phyloP scores from a whole-genome alignment of 2,113 vertebrate species.

The Notothenia rossii region DNA sequence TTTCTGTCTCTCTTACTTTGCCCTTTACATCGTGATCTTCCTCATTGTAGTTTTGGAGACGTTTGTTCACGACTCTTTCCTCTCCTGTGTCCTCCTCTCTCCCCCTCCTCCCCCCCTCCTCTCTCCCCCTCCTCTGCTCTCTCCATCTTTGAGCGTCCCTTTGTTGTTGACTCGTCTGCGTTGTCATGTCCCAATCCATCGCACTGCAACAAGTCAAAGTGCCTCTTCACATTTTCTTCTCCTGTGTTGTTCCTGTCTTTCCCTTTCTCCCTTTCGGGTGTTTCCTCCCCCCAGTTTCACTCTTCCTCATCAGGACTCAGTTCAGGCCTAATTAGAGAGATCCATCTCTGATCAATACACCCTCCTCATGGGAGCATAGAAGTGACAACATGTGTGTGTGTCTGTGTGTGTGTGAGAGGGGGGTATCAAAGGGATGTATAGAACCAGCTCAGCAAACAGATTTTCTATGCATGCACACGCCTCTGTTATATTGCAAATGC shows the following conservation, averaged over 20 bases:
- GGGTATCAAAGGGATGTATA: constrained; percentile 30
- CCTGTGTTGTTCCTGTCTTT: constrained; percentile 12
- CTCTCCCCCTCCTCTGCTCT: constrained; percentile 6
- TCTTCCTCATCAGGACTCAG: constrained; percentile 26
- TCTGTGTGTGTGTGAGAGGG: constrained; percentile 26
- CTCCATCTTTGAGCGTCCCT: constrained; percentile 24
- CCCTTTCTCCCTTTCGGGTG: background rate
- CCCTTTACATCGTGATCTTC: background rate
- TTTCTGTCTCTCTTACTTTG: background rate
- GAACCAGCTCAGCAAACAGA: constrained; percentile 20
- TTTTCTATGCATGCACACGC: constrained; percentile 25
- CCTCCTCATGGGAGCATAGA: constrained; percentile 56
- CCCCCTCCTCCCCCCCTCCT: constrained; percentile 34
- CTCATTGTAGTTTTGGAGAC: background rate
- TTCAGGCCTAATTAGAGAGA: constrained; percentile 79
- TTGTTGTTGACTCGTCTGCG: constrained; percentile 36
- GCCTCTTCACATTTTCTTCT: constrained; percentile 32
- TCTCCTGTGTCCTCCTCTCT: constrained; percentile 15
- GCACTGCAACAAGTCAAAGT: constrained; percentile 53
- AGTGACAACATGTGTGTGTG: constrained; percentile 30
- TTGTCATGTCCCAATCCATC: constrained; percentile 32
- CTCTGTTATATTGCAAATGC: background rate
- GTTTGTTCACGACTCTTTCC: background rate
- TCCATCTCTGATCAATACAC: constrained; percentile 79
- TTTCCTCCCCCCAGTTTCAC: constrained; percentile 11